These are phyloP conservation scores for Phaetusa simplex DNA, from an alignment of 2,113 vertebrate species.

Conservation along the genomic window DNA sequence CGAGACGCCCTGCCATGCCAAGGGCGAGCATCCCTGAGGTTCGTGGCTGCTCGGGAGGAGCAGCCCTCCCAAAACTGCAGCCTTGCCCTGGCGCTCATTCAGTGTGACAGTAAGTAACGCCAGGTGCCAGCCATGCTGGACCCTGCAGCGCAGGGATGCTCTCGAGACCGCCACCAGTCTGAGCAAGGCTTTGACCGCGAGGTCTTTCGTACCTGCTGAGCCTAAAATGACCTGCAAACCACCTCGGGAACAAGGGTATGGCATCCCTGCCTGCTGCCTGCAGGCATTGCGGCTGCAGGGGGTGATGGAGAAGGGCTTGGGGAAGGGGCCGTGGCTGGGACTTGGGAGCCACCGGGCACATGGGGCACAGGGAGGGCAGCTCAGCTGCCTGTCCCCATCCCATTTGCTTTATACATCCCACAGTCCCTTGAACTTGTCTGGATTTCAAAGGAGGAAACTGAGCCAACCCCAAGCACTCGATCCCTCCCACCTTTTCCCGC, in stretches of 20 bases:
- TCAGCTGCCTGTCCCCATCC: not conserved
- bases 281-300: not conserved
- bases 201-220: not conserved
- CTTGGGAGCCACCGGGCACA: fast-evolving
- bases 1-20: fast-evolving
- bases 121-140: fast-evolving
- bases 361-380: not conserved
- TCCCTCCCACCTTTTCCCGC: not conserved
- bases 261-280: not conserved
- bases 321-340: not conserved
- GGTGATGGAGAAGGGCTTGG: not conserved
- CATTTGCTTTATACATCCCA: fast-evolving
- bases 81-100: not conserved
- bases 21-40: not conserved
- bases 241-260: not conserved
- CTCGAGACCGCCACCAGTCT: fast-evolving
- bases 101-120: not conserved
- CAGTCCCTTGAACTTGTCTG: not conserved
- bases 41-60: not conserved
- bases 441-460: not conserved
- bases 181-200: not conserved
- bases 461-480: not conserved
- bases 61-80: not conserved
- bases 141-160: not conserved
- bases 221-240: not conserved